A percentile compares a stretch with the other conserved stretches of the same genome.
Evolutionary conservation across 2,797 vertebrate genomes (phyloP).

Genomic region (Malacoctenus gilli): DNA sequence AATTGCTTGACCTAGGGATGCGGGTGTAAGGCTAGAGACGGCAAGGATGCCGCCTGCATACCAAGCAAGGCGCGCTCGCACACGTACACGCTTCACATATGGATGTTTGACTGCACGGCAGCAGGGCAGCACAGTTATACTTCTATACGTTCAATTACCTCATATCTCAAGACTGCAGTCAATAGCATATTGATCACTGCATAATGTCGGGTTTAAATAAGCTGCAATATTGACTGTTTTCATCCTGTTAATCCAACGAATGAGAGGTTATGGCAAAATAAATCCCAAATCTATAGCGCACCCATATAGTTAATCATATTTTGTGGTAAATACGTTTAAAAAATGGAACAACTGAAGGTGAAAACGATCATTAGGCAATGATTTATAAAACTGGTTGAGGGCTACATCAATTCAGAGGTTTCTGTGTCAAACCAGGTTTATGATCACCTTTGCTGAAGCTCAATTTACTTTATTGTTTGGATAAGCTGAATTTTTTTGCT

Average conservation of each 20-base stretch:
- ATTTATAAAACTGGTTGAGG: too few relatives aligned
- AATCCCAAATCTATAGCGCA: constrained; percentile 11
- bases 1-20: constrained; percentile 78
- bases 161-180: constrained; percentile 35
- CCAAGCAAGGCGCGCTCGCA: constrained; percentile 48
- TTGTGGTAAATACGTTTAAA: constrained; percentile 10
- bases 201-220: constrained; percentile 38
- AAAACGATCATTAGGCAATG: too few relatives aligned
- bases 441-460: too few relatives aligned
- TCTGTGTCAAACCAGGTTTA: neutral
- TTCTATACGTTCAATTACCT: constrained; percentile 22
- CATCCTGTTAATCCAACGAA: constrained; percentile 41
- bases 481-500: too few relatives aligned
- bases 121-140: constrained; percentile 20
- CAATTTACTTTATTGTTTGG: too few relatives aligned
- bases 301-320: constrained; percentile 19
- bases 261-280: constrained; percentile 28
- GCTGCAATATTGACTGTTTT: constrained; percentile 46
- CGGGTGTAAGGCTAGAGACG: constrained; percentile 43
- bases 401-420: too few relatives aligned
- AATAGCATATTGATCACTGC: constrained; percentile 36
- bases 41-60: constrained; percentile 56
- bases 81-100: constrained; percentile 8
- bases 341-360: neutral
- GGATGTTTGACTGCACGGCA: constrained; percentile 23